Percentiles rank a stretch among this genome's conserved stretches.
Evolutionary conservation across 2,888 invertebrate species (phyloP).

Genomic region (Dinocampus coccinellae): DNA sequence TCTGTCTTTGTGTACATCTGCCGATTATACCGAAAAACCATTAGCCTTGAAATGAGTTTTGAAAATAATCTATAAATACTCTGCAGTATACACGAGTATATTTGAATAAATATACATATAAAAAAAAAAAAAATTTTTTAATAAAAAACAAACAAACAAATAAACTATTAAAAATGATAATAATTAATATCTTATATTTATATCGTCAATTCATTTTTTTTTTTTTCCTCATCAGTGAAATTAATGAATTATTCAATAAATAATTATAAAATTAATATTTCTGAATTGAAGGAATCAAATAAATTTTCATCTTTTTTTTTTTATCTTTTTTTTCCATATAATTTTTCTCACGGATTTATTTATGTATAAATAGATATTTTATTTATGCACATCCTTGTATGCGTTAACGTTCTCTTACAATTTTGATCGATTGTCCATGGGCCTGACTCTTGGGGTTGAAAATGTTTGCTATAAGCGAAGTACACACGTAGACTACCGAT

Average conservation of each 20-base stretch:
- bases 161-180: no score
- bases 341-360: neutral
- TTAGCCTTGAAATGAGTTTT: conserved; percentile 25
- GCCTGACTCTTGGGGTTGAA: conserved; percentile 39
- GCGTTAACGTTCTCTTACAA: neutral
- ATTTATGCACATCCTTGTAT: conserved; percentile 1
- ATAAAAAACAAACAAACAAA: no score
- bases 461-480: conserved; percentile 18
- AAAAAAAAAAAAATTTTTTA: no score
- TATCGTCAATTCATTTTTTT: no score
- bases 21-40: conserved; percentile 39
- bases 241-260: no score
- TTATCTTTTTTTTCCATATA: no score
- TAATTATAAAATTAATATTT: no score
- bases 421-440: conserved; percentile 43
- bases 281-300: no score
- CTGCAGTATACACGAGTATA: neutral
- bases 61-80: conserved; percentile 8
- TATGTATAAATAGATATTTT: neutral
- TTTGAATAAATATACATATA: no score
- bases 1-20: conserved; percentile 40
- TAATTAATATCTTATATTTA: no score
- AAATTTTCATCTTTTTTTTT: no score
- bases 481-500: neutral
- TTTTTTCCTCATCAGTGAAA: no score